Conservation (phyloP, 1,140 invertebrate genomes). For the Cheumatopsyche charites region DNA sequence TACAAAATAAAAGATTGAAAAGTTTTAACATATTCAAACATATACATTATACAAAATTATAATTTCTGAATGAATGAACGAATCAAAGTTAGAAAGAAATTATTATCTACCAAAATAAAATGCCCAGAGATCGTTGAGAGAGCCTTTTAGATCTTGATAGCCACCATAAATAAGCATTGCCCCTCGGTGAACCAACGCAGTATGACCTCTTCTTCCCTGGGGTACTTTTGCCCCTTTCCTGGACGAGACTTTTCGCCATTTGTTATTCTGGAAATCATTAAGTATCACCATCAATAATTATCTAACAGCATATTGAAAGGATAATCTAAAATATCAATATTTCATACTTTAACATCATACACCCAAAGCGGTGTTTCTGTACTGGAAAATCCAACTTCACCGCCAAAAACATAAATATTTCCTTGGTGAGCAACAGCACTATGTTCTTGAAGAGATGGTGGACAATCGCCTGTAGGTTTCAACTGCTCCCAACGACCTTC, state of each 20-base stretch:
- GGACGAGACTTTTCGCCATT: constrained; percentile 69
- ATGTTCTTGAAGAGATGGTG: constrained; percentile 84
- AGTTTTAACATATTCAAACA: no score
- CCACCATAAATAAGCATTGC: constrained; percentile 89
- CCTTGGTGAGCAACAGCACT: constrained; percentile 78
- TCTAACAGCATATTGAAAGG: background rate
- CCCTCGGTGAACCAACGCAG: constrained; percentile 78
- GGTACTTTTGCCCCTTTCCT: constrained; percentile 68
- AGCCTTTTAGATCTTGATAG: constrained; percentile 86
- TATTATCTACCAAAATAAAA: constrained; percentile 80
- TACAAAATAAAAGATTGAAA: no score
- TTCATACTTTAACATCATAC: constrained; percentile 75
- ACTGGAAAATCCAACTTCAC: constrained; percentile 81
- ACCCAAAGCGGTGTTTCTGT: constrained; percentile 88
- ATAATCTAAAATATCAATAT: background rate
- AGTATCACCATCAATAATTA: constrained; percentile 4
- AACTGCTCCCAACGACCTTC: constrained; percentile 74
- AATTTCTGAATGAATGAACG: background rate
- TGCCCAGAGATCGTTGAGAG: constrained; percentile 84
- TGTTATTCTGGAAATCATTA: constrained; percentile 61
- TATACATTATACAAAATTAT: no score
- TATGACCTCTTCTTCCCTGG: constrained; percentile 80
- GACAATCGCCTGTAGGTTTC: constrained; percentile 71
- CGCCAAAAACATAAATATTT: constrained; percentile 86
- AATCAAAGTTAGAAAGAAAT: background rate